A percentile compares a stretch with the other conserved stretches of the same genome.
Conservation (phyloP, 2,888 invertebrate genomes). For the Hirtodrosophila cameraria region DNA sequence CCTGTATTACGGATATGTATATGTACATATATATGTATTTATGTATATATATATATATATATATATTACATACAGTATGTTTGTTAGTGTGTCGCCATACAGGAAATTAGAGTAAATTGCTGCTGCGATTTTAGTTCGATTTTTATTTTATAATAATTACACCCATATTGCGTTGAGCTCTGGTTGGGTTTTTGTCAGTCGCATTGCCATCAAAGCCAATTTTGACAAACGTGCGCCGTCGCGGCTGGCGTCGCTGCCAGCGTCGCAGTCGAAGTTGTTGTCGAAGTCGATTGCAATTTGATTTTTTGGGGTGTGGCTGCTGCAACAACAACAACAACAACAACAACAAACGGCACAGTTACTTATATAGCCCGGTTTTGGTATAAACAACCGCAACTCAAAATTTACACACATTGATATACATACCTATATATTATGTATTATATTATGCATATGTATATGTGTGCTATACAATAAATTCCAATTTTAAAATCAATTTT, state of each 20-base stretch:
- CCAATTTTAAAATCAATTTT: slow-evolving; percentile 19
- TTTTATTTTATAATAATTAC: slow-evolving; percentile 65
- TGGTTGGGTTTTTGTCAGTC: slow-evolving; percentile 21
- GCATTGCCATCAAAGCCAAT: slow-evolving; percentile 50
- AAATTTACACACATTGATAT: not conserved
- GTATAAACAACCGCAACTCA: slow-evolving; percentile 4
- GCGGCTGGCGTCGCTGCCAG: not conserved
- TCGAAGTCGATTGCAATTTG: slow-evolving; percentile 31
- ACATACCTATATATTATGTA: not conserved
- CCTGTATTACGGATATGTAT: slow-evolving; percentile 34
- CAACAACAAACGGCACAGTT: slow-evolving; percentile 18
- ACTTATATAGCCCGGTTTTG: slow-evolving; percentile 16
- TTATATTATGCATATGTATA: too few relatives aligned
- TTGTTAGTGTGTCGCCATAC: slow-evolving; percentile 52
- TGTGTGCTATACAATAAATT: not conserved
- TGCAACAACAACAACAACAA: slow-evolving; percentile 18
- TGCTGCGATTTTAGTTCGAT: slow-evolving; percentile 46
- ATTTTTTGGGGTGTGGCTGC: slow-evolving; percentile 56
- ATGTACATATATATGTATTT: slow-evolving; percentile 1
- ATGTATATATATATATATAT: not conserved
- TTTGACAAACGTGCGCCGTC: slow-evolving; percentile 58
- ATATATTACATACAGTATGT: slow-evolving; percentile 1
- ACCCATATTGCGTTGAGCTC: slow-evolving; percentile 53
- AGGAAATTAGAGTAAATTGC: slow-evolving; percentile 61
- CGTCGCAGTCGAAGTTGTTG: slow-evolving; percentile 12